Evolutionary conservation across 1,140 invertebrate genomes (phyloP).

Genomic region (Sinonovacula constricta): DNA sequence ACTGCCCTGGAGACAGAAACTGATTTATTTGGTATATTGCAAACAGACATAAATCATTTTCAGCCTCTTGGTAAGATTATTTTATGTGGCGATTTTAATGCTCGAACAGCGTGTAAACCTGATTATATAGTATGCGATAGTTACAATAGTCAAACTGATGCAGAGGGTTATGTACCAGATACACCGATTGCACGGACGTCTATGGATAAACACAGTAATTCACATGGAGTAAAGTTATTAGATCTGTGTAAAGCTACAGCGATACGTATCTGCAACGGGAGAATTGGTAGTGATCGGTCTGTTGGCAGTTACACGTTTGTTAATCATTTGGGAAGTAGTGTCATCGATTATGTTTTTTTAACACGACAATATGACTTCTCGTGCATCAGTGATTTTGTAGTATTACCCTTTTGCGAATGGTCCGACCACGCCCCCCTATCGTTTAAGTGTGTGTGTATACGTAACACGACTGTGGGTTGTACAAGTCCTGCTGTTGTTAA

Average conservation of each 20-base stretch:
- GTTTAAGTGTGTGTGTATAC: too few species aligned
- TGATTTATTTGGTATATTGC: slow-evolving; percentile 16
- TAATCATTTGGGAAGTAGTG: not conserved
- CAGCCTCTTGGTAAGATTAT: not conserved
- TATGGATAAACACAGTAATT: not conserved
- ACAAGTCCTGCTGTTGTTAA: too few species aligned
- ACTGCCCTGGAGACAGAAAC: not conserved
- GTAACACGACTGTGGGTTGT: too few species aligned
- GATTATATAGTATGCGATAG: slow-evolving; percentile 7
- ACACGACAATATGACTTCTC: too few species aligned
- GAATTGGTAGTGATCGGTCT: not conserved
- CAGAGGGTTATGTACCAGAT: slow-evolving; percentile 4
- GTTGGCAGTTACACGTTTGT: not conserved
- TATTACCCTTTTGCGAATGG: too few species aligned
- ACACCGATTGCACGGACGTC: not conserved
- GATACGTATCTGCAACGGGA: not conserved
- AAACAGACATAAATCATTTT: slow-evolving; percentile 9
- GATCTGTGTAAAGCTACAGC: not conserved
- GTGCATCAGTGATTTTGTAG: too few species aligned
- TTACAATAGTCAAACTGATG: not conserved
- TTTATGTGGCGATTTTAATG: slow-evolving; percentile 12
- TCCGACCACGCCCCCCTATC: too few species aligned
- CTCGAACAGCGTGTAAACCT: not conserved
- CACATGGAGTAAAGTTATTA: not conserved
- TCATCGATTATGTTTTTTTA: slow-evolving; percentile 4